Conservation (phyloP, 2,888 invertebrate species). For the Abrostola triplasia region DNA sequence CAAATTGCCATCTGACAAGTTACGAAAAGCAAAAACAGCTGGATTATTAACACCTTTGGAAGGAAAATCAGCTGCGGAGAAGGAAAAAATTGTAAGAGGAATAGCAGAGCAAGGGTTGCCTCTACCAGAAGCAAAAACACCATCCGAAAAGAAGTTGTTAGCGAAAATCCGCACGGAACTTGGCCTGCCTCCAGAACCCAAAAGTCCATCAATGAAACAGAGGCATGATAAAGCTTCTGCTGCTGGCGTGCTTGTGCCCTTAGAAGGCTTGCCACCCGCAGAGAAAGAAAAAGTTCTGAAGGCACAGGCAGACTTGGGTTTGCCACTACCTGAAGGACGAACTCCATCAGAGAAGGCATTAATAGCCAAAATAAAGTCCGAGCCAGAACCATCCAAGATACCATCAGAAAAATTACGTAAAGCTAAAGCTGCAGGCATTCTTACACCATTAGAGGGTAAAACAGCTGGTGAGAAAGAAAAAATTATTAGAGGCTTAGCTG, state of each 20-base stretch:
- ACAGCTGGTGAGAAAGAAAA: constrained; percentile 26
- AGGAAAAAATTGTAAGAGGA: constrained; percentile 39
- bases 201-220: constrained; percentile 51
- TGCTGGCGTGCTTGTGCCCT: constrained; percentile 58
- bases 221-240: constrained; percentile 59
- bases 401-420: constrained; percentile 9
- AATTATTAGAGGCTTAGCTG: constrained; percentile 27
- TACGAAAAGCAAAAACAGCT: constrained; percentile 6
- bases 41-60: constrained; percentile 18
- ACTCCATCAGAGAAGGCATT: constrained; percentile 26
- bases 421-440: constrained; percentile 19
- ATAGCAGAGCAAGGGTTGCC: constrained; percentile 44
- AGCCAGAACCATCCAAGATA: constrained; percentile 5
- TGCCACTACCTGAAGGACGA: constrained; percentile 26
- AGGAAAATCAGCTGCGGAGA: constrained; percentile 28
- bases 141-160: constrained; percentile 25
- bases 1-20: constrained; percentile 13
- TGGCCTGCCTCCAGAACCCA: constrained; percentile 50
- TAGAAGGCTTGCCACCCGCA: constrained; percentile 60
- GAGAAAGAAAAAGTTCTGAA: constrained; percentile 38
- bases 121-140: constrained; percentile 39
- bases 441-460: constrained; percentile 36
- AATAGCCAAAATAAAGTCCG: constrained; percentile 18
- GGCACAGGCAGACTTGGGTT: constrained; percentile 9
- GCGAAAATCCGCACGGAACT: constrained; percentile 33